These are phyloP conservation scores for Dysmachus trigonus DNA, from an alignment of 2,888 invertebrate genomes.

Conservation along the genomic window DNA sequence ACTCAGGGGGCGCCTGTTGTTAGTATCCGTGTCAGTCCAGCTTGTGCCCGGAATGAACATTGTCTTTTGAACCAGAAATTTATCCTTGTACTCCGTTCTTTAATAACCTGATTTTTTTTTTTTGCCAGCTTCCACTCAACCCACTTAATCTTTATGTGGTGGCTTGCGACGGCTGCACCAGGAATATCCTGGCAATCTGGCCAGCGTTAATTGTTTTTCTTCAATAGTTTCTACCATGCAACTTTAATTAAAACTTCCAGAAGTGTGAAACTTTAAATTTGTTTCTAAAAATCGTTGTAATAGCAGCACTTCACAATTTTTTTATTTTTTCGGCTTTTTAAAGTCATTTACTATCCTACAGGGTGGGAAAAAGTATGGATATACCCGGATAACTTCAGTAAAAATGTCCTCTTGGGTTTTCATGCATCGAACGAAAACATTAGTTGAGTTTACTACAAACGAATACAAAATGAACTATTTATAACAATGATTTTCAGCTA, in stretches of 20 bases:
- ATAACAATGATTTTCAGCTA: too few species aligned
- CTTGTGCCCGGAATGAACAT: neutral
- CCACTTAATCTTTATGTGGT: neutral
- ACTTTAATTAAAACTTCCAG: neutral
- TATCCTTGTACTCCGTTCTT: neutral
- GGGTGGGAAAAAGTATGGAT: too few species aligned
- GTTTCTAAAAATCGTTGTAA: too few species aligned
- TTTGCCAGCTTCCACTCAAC: neutral
- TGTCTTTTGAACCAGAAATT: neutral
- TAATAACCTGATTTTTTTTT: neutral
- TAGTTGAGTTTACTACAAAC: too few species aligned
- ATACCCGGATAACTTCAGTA: too few species aligned
- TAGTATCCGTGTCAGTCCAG: neutral
- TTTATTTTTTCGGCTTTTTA: too few species aligned
- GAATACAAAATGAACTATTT: too few species aligned
- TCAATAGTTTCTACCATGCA: neutral
- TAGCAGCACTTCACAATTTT: too few species aligned
- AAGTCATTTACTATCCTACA: too few species aligned
- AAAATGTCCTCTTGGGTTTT: too few species aligned
- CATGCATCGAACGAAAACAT: too few species aligned
- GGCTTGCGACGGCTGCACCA: neutral
- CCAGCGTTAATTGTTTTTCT: neutral
- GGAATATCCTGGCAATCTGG: neutral
- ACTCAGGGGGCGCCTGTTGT: neutral
- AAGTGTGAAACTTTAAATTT: too few species aligned